Base-by-base conservation (phyloP, 2,888 invertebrate species). In the Dryobotodes eremita region DNA sequence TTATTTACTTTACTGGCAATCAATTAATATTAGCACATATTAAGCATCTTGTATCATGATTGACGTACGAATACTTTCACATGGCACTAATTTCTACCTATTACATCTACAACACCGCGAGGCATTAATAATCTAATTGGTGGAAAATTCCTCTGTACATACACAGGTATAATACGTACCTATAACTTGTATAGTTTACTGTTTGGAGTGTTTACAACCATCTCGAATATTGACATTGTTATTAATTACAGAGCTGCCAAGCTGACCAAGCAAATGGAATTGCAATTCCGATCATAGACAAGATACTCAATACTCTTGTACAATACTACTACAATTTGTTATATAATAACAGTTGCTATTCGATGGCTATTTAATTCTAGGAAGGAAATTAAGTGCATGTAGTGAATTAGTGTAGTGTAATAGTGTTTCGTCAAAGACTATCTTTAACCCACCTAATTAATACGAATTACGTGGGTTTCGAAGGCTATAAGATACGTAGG, bases 221-320 rank as follows among this genome's bases (percentile, higher is more conserved):
- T 79, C 36, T 70, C 23, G 57, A 42, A 42, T 84, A 87, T 82
- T 80, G 75, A 84, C 79, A 78, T 71, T 73, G 72, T 78, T 86
- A 85, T 86, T 88, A 88, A 85, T 88, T 83, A 88, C 72, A 73
- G 85, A 46, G 72, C 59, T 20, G n/a, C 46, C 71, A 77, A 73
- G 68, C 74, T 68, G 74, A 75, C 77, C 81, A n/a, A 75, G 68
- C 71, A 79, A 83, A 88, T 78, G 72, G 71, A 80, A 83, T 86
- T 82, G 79, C 87, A 80, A 79, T 83, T 74, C 72, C 80, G 69
- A 77, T 57, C 70, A 79, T 75, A 69, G 65, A 26, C 62, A 64
- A 71, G 80, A 31, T 50, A 77, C 36, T 55, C n/a, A 75, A 77
- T 78, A 77, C 59, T 75, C 55, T 79, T 71, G 85, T 76, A 66